A percentile compares a stretch with the other conserved stretches of the same genome.
phyloP scores from a whole-genome alignment of 53 echinoderm and acorn worm species.

The Zoroaster sp. region DNA sequence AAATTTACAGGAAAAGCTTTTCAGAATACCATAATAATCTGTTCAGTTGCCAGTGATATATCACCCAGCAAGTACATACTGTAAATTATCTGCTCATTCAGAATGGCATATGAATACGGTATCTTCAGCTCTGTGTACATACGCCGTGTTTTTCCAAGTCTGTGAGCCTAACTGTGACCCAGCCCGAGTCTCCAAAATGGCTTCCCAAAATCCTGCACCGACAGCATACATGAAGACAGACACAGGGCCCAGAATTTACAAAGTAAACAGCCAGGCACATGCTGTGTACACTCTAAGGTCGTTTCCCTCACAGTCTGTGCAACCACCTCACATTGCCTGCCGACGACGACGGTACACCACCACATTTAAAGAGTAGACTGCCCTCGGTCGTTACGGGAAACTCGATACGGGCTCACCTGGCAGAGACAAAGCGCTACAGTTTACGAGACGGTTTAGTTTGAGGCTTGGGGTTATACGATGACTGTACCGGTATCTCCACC shows the following conservation, averaged over 20 bases:
- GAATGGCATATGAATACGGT: no score
- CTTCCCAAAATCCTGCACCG: background rate
- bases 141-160: no score
- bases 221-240: background rate
- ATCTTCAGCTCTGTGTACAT: no score
- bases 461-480: constrained; percentile 8
- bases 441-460: constrained; percentile 5
- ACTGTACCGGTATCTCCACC: constrained; percentile 9
- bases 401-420: constrained; percentile 35
- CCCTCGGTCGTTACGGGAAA: constrained; percentile 47
- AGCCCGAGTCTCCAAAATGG: background rate
- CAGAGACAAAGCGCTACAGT: constrained; percentile 38
- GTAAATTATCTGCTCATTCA: no score
- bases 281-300: constrained; percentile 8
- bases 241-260: background rate
- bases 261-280: background rate
- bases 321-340: background rate
- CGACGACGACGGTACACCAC: background rate
- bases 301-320: background rate
- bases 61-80: no score
- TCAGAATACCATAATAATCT: no score
- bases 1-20: no score
- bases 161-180: no score
- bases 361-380: constrained; percentile 36
- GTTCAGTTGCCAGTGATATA: no score